Evolutionary conservation across 2,888 invertebrate genomes (phyloP), one percentile per base, ranked within the genome.

Genomic region (Icerya purchasi): DNA sequence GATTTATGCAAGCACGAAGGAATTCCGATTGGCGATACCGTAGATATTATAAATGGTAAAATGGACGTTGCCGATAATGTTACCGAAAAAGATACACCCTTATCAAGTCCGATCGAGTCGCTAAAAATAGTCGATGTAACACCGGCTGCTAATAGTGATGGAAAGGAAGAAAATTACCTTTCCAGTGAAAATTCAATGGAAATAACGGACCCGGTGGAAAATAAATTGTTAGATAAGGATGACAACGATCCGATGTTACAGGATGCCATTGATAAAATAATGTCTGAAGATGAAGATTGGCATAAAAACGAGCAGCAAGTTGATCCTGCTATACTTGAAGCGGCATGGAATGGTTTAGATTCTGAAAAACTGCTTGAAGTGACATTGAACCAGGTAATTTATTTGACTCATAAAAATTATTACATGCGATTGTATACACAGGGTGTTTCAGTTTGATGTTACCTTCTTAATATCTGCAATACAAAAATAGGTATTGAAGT

Each of bases 341-440:
- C 67, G 3, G 65, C 65, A 60, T 75, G 75, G 75, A 72, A 72
- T 64, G 71, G 73, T 59, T 75, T 74, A 25, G 75, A 74, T 66
- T 74, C 74, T 5, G 71, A 75, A 65, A 74, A 74, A 65, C 70
- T 72, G 22, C 63, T 73, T 51, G 60, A 63, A 57, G 62, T 60
- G n/a, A 56, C 63, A 1, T 36, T 64, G 56, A 60, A 60, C n/a
- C 54, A 62, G 56, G 63, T 60, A 54, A n/a, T n/a, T n/a, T n/a
- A n/a, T n/a, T n/a, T n/a, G n/a, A n/a, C n/a, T n/a, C n/a, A n/a
- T n/a, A n/a, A n/a, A n/a, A n/a, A n/a, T n/a, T n/a, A n/a, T n/a
- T n/a, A n/a, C n/a, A n/a, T n/a, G n/a, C n/a, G n/a, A n/a, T n/a
- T n/a, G n/a, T n/a, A n/a, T n/a, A n/a, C n/a, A n/a, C n/a, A n/a